Conservation (phyloP, 2,113 vertebrate species). For the Syngnathus scovelli region DNA sequence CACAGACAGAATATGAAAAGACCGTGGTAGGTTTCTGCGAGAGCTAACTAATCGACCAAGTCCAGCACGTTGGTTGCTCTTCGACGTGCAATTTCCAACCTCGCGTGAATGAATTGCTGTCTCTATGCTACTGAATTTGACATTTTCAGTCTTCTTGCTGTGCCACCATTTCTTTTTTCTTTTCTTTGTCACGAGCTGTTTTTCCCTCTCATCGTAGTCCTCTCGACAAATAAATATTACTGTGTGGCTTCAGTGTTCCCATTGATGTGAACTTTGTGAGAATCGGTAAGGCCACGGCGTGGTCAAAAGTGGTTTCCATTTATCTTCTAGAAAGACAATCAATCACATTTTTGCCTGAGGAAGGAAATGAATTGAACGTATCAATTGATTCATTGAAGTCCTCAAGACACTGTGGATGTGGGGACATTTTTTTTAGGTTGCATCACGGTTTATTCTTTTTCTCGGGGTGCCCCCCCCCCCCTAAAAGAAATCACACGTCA, state of each 20-base stretch:
- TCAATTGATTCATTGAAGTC: no score
- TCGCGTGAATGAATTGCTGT: background rate
- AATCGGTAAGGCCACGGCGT: background rate
- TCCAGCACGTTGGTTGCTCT: background rate
- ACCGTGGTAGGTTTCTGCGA: conserved; percentile 3
- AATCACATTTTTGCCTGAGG: no score
- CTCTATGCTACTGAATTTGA: background rate
- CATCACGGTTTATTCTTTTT: no score
- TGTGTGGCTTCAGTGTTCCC: background rate
- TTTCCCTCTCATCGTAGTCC: background rate
- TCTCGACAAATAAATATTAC: background rate
- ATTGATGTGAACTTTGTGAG: background rate
- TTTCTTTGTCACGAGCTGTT: background rate
- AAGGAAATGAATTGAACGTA: no score
- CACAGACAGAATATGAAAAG: background rate
- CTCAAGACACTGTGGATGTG: no score
- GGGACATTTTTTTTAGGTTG: no score
- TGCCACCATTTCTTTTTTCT: background rate
- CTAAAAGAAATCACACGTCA: conserved; percentile 2
- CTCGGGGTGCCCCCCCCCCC: conserved; percentile 8
- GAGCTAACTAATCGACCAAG: background rate
- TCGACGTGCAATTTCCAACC: background rate
- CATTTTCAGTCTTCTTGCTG: no score
- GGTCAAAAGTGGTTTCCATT: background rate
- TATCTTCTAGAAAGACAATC: no score